Conservation (phyloP, 2,888 invertebrate species). For the Mesopsocus fuscifrons region DNA sequence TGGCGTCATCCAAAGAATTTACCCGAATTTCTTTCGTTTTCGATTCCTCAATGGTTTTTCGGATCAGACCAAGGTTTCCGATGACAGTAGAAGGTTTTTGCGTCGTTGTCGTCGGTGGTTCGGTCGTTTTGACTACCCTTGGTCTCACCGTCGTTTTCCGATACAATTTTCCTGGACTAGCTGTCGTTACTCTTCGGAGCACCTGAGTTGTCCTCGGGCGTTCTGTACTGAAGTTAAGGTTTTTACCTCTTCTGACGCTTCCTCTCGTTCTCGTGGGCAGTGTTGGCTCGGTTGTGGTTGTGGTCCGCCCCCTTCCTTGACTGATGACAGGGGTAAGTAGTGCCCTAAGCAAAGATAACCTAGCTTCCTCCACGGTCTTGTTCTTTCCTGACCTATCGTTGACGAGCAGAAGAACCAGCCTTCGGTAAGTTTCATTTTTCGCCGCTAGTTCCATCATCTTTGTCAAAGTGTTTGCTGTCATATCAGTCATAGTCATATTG, state of each 20-base stretch:
- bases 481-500: conserved; percentile 54
- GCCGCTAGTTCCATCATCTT: conserved; percentile 67
- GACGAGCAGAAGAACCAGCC: conserved; percentile 53
- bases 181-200: conserved; percentile 7
- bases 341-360: conserved; percentile 46
- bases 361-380: conserved; percentile 43
- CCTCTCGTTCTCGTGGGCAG: conserved; percentile 18
- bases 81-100: conserved; percentile 1
- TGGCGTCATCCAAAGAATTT: conserved; percentile 22
- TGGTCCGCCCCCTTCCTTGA: conserved; percentile 22
- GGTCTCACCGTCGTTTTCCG: conserved; percentile 8
- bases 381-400: conserved; percentile 50
- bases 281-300: conserved; percentile 21
- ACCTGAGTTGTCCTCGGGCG: conserved; percentile 3
- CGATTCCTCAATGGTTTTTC: conserved; percentile 3
- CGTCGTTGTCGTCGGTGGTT: conserved; percentile 11
- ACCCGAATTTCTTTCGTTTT: conserved; percentile 7
- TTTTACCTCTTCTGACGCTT: conserved; percentile 12
- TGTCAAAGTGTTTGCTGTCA: conserved; percentile 52
- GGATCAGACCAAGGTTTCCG: conserved; percentile 4
- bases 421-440: conserved; percentile 41
- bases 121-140: conserved; percentile 5
- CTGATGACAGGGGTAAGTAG: conserved; percentile 37
- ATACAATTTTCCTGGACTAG: conserved; percentile 8
- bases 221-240: background rate